Conservation (phyloP, 2,888 invertebrate genomes). For the Stratiomys singularior region DNA sequence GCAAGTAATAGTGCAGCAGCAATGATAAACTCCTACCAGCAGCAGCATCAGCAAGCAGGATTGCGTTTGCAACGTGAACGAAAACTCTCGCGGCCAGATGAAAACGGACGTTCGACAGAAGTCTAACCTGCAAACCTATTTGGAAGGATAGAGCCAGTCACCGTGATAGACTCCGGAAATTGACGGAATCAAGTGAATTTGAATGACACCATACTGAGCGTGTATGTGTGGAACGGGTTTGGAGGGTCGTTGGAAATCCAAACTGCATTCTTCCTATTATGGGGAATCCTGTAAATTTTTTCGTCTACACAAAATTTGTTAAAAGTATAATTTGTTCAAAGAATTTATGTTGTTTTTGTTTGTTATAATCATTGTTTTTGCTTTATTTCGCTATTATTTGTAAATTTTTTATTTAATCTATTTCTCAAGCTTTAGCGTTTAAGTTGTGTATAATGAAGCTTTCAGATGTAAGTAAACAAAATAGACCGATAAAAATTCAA, state of each 20-base stretch:
- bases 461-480: not conserved
- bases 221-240: not conserved
- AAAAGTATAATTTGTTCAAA: not conserved
- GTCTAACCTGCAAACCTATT: conserved; percentile 57
- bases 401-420: conserved; percentile 34
- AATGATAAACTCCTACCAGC: conserved; percentile 44
- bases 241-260: too few relatives aligned
- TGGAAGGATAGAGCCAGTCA: not conserved
- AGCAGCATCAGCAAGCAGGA: conserved; percentile 49
- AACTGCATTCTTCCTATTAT: not conserved
- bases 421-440: conserved; percentile 1
- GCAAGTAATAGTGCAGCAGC: conserved; percentile 50
- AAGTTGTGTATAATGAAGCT: conserved; percentile 13
- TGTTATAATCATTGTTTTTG: not conserved
- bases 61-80: conserved; percentile 65
- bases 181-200: conserved; percentile 23
- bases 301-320: conserved; percentile 10
- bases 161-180: not conserved
- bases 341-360: conserved; percentile 4
- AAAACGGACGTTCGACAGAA: conserved; percentile 65
- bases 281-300: not conserved
- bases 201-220: conserved; percentile 20
- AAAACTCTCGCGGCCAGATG: conserved; percentile 69
- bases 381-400: not conserved
- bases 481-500: not conserved